Evolutionary conservation across 2,888 invertebrate species (phyloP).

Genomic region (Tipula unca): DNA sequence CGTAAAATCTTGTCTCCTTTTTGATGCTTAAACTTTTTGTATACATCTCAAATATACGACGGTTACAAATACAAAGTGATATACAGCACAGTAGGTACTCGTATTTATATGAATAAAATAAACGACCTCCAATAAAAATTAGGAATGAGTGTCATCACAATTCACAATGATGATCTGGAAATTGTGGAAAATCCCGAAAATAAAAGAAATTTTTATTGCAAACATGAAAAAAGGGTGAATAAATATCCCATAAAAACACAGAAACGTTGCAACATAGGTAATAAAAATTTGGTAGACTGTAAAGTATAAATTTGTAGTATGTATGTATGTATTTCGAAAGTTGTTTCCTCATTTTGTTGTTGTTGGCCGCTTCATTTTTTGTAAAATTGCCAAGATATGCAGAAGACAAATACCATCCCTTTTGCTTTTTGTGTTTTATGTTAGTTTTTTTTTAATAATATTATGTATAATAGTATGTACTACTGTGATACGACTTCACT

Average conservation of each 20-base stretch:
- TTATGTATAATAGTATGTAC: neutral
- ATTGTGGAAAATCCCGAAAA: neutral
- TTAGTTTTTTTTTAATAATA: neutral
- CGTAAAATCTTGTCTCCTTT: neutral
- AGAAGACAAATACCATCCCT: neutral
- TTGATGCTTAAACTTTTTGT: neutral
- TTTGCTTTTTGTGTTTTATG: neutral
- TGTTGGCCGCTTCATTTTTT: neutral
- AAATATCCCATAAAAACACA: neutral
- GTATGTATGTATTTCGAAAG: neutral
- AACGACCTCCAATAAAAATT: neutral
- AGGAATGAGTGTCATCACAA: neutral
- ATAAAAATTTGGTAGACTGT: slow-evolving; percentile 9
- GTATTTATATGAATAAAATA: neutral
- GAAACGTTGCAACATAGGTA: neutral
- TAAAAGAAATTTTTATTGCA: neutral
- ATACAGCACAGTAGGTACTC: neutral
- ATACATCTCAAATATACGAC: neutral
- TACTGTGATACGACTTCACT: neutral
- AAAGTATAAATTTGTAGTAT: neutral
- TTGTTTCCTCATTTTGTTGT: neutral
- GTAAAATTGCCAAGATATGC: neutral
- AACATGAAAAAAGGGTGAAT: neutral
- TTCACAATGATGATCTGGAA: neutral
- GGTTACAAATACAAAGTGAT: neutral